Conservation (phyloP, 1,140 invertebrate species). For the Drosophila leontia region DNA sequence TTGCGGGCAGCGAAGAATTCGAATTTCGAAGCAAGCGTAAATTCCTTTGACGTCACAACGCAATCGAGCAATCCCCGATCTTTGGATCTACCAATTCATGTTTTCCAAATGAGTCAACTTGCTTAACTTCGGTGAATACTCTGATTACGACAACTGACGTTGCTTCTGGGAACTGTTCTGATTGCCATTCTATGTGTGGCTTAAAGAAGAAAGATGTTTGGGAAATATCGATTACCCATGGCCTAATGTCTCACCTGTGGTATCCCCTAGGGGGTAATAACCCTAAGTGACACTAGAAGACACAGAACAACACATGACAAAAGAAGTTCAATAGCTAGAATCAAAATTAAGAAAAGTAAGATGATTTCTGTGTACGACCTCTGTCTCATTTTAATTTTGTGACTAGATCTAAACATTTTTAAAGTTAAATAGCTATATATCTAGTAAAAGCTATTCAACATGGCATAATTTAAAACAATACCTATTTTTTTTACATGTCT, state of each 20-base stretch:
- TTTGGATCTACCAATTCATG: constrained; percentile 12
- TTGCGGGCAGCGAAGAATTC: constrained; percentile 3
- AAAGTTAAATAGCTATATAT: neutral
- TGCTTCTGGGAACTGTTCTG: constrained; percentile 2
- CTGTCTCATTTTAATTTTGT: no score
- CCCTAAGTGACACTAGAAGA: neutral
- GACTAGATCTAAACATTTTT: neutral
- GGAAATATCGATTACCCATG: constrained; percentile 15
- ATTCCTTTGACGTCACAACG: constrained; percentile 18
- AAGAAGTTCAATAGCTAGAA: neutral
- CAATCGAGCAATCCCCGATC: constrained; percentile 21
- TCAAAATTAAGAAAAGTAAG: neutral
- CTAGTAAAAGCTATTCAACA: no score
- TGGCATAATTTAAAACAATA: no score
- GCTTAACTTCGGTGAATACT: constrained; percentile 6
- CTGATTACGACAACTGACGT: constrained; percentile 23
- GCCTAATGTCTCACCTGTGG: neutral
- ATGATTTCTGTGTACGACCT: neutral
- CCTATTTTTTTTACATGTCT: neutral
- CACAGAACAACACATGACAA: neutral
- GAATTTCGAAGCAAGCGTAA: constrained; percentile 6
- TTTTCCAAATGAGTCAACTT: constrained; percentile 19
- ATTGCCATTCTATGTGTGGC: neutral
- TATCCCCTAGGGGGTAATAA: constrained; percentile 1
- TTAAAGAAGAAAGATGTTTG: constrained; percentile 1